These are phyloP conservation scores for Pteria penguin DNA, from an alignment of 2,888 invertebrate species.

Conservation along the genomic window DNA sequence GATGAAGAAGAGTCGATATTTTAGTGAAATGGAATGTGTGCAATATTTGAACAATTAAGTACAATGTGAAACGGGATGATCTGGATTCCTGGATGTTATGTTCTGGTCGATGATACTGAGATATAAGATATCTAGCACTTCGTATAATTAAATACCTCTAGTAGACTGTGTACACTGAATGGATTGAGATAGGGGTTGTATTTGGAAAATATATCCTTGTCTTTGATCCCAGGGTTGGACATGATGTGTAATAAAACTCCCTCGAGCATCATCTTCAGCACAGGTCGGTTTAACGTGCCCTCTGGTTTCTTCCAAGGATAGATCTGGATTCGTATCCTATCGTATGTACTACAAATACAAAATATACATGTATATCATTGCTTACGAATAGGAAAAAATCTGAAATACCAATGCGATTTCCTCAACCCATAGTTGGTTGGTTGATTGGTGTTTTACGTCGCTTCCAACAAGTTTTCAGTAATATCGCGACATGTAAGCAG, in stretches of 20 bases:
- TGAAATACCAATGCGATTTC: not conserved
- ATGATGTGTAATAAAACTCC: constrained; percentile 85
- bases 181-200: constrained; percentile 86
- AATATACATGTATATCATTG: not conserved
- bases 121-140: constrained; percentile 30
- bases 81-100: no score
- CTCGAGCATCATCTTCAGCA: constrained; percentile 86
- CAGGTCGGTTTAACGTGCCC: constrained; percentile 86
- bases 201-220: constrained; percentile 83
- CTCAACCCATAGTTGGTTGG: no score
- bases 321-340: constrained; percentile 72
- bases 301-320: constrained; percentile 89
- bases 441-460: no score
- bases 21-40: not conserved
- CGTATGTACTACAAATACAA: constrained; percentile 61
- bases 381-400: not conserved
- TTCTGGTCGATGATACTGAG: no score
- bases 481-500: no score
- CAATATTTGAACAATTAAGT: not conserved
- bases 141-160: no score
- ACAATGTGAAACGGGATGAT: no score
- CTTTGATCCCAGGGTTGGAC: constrained; percentile 83
- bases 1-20: no score
- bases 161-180: constrained; percentile 84
- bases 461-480: no score